These are phyloP conservation scores for Toxotes chatareus DNA, from an alignment of 2,113 vertebrate genomes.

Conservation along the genomic window DNA sequence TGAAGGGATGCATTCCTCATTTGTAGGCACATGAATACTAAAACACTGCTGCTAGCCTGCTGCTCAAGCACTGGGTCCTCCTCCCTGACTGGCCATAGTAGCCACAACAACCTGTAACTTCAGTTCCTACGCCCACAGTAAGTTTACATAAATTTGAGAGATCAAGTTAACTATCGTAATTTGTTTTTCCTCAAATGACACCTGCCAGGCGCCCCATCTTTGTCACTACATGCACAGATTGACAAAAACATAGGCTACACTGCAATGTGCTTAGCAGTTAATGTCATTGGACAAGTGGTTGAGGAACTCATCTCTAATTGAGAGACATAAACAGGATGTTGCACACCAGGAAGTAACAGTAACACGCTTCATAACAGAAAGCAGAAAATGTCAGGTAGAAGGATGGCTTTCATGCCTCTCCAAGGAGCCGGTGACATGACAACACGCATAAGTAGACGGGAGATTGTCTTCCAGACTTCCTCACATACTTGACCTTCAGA, in stretches of 20 bases:
- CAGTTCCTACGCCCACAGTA: not conserved
- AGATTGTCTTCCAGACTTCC: slow-evolving; percentile 31
- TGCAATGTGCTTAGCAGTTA: not conserved
- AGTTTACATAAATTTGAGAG: not conserved
- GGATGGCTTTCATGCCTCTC: not conserved
- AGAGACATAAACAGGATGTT: slow-evolving; percentile 38
- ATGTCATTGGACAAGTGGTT: not conserved
- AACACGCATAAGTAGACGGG: slow-evolving; percentile 9
- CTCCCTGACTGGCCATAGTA: too few species aligned
- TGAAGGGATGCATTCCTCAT: not conserved
- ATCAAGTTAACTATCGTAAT: not conserved
- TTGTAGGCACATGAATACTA: not conserved
- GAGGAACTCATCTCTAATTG: slow-evolving; percentile 17
- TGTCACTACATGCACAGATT: not conserved
- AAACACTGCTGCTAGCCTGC: not conserved
- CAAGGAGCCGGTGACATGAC: not conserved
- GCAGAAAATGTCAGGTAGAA: not conserved
- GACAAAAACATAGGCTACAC: not conserved
- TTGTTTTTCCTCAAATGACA: not conserved
- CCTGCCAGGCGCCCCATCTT: not conserved
- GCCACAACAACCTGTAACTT: not conserved
- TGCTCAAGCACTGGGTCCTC: not conserved
- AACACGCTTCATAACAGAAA: slow-evolving; percentile 9
- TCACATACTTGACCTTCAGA: slow-evolving; percentile 50
- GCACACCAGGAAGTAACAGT: not conserved